phyloP scores from a whole-genome alignment of 2,797 vertebrate species.

The Crypturellus tataupa region DNA sequence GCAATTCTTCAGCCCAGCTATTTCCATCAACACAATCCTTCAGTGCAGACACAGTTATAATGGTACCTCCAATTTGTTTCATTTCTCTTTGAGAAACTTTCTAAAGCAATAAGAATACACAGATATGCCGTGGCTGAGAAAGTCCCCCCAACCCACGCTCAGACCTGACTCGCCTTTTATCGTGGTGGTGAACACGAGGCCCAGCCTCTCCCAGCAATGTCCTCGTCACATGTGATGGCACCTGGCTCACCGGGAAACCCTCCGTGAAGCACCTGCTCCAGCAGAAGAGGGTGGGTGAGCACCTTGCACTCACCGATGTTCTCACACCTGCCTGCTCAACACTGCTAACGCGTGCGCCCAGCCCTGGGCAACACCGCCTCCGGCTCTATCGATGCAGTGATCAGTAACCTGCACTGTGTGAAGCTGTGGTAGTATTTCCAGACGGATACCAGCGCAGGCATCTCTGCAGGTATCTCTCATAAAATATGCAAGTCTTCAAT shows the following conservation, averaged over 20 bases:
- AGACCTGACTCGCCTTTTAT: fast-evolving
- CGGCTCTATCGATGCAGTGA: neutral
- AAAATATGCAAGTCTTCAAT: neutral
- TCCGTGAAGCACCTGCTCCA: neutral
- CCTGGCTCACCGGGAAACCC: fast-evolving
- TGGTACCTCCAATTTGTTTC: neutral
- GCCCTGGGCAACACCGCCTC: no score
- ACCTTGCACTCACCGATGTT: neutral
- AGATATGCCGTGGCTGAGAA: neutral
- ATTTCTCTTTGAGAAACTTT: neutral
- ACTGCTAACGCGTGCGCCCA: fast-evolving
- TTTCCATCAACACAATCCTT: neutral
- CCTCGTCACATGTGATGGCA: no score
- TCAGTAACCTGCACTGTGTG: neutral
- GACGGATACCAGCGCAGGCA: no score
- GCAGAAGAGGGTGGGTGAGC: neutral
- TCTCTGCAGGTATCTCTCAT: fast-evolving
- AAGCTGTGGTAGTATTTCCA: fast-evolving
- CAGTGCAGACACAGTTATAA: neutral
- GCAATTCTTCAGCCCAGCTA: neutral
- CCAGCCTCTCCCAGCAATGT: neutral
- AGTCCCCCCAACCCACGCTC: neutral
- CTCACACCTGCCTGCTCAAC: neutral
- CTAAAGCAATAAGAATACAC: neutral
- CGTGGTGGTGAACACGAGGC: fast-evolving